Base-by-base conservation (phyloP, 2,888 invertebrate genomes). In the Ommatoiulus sabulosus region DNA sequence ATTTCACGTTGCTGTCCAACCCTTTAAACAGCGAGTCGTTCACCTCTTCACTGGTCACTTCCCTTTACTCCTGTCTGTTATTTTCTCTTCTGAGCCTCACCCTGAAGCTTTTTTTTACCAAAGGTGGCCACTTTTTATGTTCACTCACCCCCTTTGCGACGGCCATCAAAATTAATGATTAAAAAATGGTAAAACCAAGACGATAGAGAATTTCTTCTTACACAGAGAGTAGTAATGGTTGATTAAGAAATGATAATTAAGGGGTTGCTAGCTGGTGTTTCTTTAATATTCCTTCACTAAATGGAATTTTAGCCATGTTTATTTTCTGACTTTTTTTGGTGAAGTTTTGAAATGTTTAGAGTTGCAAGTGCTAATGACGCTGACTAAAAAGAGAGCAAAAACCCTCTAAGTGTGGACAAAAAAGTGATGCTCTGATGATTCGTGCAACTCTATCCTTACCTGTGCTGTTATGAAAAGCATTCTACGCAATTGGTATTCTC, bases 21-120 rank as follows among this genome's bases (percentile, higher is more conserved):
- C 48, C 48, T 86, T 46, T 86, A 86, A 44, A 44, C 86, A 24
- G n/a, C 46, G 48, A 86, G 86, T 86, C 86, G 48, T 86, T 86
- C 86, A 86, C 86, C 86, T 86, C 48, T 86, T 86, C 48, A 46
- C 46, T 86, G 86, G 86, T 86, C 86, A 86, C 86, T 86, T 86
- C 86, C 86, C 86, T 48, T 86, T 80, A 35, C 80, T 24, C 35
- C 24, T 24, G 80, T 24, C 80, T 80, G 80, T 24, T 24, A 80
- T 80, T 80, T 80, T 86, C 86, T 86, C 46, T 86, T 86, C 44
- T 24, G 80, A 80, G 35, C 35, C 80, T 80, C 80, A 80, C 80
- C 80, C 80, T 80, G 80, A 43, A 80, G 80, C 35, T 80, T 80
- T 80, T 63, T 80, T 24, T 15, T 35, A 3, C 80, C 80, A 24